These are phyloP conservation scores for Drosophila chauvacae DNA, from an alignment of 1,140 invertebrate genomes.

Conservation along the genomic window DNA sequence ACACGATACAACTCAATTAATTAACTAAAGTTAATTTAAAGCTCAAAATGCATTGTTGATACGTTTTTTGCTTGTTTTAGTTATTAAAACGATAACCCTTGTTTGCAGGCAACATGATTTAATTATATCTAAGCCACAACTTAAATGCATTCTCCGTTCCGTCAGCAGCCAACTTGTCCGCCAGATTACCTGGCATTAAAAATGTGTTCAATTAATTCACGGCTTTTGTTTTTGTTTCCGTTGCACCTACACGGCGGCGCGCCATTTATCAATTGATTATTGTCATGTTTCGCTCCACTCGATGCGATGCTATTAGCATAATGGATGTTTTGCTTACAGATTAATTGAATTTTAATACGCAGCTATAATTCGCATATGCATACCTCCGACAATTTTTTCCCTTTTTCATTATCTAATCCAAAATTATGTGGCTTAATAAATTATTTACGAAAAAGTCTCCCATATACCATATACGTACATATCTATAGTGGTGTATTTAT, in stretches of 20 bases:
- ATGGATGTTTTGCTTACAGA: conserved; percentile 47
- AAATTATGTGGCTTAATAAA: conserved; percentile 62
- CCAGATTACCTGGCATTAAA: conserved; percentile 39
- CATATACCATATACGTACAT: background rate
- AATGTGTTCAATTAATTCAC: conserved; percentile 46
- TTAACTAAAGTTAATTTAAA: conserved; percentile 2
- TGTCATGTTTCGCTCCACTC: background rate
- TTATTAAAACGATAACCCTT: conserved; percentile 14
- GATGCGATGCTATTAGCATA: conserved; percentile 42
- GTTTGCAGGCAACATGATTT: conserved; percentile 11
- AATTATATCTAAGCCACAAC: conserved; percentile 33
- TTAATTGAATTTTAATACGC: conserved; percentile 64
- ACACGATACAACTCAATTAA: background rate
- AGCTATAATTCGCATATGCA: conserved; percentile 26
- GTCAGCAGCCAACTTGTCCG: conserved; percentile 6
- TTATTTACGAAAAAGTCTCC: conserved; percentile 37
- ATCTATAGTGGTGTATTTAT: background rate
- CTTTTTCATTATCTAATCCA: conserved; percentile 49
- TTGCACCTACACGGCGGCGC: conserved; percentile 14
- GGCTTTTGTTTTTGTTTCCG: conserved; percentile 28
- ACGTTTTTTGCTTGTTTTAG: background rate
- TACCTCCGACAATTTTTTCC: background rate
- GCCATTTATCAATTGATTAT: conserved; percentile 47
- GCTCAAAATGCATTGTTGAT: background rate
- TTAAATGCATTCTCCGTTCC: conserved; percentile 25